These are phyloP conservation scores for Pocillopora damicornis DNA, from an alignment of 64 coral and sea anemone species.

Conservation along the genomic window DNA sequence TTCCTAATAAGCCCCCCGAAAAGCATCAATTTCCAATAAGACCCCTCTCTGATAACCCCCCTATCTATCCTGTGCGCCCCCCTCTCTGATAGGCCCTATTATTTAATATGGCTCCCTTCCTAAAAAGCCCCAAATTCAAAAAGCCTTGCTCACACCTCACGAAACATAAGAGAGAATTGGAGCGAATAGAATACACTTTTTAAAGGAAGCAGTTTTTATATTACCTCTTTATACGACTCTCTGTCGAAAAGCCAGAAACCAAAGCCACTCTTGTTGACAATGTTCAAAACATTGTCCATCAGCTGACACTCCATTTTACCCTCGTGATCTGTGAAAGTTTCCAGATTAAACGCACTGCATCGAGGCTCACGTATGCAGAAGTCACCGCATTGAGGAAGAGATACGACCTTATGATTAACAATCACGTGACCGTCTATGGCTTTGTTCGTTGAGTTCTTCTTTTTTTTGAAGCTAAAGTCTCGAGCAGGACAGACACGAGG, in stretches of 20 bases:
- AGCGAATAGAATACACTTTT: neutral
- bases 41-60: no score
- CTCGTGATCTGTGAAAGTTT: neutral
- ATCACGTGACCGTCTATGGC: constrained; percentile 26
- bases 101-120: no score
- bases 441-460: neutral
- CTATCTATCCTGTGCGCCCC: no score
- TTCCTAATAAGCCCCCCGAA: no score
- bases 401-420: neutral
- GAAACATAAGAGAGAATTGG: no score
- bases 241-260: constrained; percentile 10
- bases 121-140: no score
- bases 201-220: neutral
- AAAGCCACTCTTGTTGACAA: constrained; percentile 5
- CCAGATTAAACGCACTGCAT: constrained; percentile 39
- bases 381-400: constrained; percentile 33
- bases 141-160: no score
- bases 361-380: constrained; percentile 33
- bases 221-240: constrained; percentile 9
- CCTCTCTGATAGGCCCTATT: no score
- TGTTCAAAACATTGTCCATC: neutral
- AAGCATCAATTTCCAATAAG: no score
- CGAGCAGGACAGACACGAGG: neutral
- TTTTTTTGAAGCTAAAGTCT: neutral
- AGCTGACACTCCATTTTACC: constrained; percentile 13